These are phyloP conservation scores for Luffia ferchaultella DNA, from an alignment of 2,888 invertebrate genomes.

Conservation along the genomic window DNA sequence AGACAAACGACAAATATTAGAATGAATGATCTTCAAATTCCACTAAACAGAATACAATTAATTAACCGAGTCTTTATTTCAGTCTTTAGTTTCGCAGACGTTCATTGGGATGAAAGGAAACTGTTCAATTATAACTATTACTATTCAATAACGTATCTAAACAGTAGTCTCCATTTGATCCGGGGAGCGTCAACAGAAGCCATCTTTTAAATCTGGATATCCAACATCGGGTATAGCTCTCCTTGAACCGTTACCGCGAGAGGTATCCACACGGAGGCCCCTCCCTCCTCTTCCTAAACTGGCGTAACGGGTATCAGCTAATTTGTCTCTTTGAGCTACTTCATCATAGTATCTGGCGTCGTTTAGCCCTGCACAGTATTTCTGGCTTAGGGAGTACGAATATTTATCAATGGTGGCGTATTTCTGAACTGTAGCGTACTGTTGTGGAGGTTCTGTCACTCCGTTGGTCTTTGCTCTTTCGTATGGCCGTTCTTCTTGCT, in stretches of 20 bases:
- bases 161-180: slow-evolving; percentile 57
- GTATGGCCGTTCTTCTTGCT: slow-evolving; percentile 67
- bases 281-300: slow-evolving; percentile 53
- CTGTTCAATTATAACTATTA: neutral
- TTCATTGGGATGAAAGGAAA: neutral
- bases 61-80: slow-evolving; percentile 21
- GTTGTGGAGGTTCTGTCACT: slow-evolving; percentile 42
- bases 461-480: slow-evolving; percentile 65
- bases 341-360: slow-evolving; percentile 61
- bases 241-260: slow-evolving; percentile 47
- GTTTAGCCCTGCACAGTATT: slow-evolving; percentile 60
- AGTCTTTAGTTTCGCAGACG: neutral
- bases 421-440: slow-evolving; percentile 59
- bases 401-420: slow-evolving; percentile 59
- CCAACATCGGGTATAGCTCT: slow-evolving; percentile 56
- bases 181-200: slow-evolving; percentile 75
- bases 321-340: slow-evolving; percentile 59
- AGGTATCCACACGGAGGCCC: slow-evolving; percentile 42
- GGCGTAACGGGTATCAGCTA: slow-evolving; percentile 57
- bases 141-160: slow-evolving; percentile 9
- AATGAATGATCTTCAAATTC: too few species aligned
- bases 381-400: slow-evolving; percentile 55
- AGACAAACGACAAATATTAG: too few species aligned
- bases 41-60: slow-evolving; percentile 13
- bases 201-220: slow-evolving; percentile 70